phyloP scores from a whole-genome alignment of 2,113 vertebrate genomes.

The Phodopus roborovskii region DNA sequence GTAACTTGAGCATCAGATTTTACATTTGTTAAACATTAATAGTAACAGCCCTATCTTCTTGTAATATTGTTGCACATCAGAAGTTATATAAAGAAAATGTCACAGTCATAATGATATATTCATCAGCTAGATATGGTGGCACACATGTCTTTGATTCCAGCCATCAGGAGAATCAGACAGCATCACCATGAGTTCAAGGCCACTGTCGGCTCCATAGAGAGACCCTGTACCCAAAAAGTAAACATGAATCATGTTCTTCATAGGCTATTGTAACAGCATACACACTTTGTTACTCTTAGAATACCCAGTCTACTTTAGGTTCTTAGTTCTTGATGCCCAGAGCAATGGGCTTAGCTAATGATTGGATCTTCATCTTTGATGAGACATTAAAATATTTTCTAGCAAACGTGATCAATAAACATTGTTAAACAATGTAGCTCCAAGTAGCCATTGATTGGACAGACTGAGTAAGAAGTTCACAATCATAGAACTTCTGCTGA shows the following conservation, averaged over 20 bases:
- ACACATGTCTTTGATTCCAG: neutral
- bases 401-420: slow-evolving; percentile 15
- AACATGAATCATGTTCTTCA: neutral
- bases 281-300: neutral
- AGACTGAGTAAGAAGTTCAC: neutral
- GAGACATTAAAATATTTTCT: neutral
- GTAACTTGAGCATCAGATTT: neutral
- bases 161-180: neutral
- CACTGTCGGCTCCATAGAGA: neutral
- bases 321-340: neutral
- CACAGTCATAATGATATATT: neutral
- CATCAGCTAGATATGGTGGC: neutral
- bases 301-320: neutral
- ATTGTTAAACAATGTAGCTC: neutral
- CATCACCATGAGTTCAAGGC: neutral
- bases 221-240: neutral
- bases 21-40: neutral
- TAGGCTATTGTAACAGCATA: neutral
- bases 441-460: slow-evolving; percentile 2
- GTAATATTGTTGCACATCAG: neutral
- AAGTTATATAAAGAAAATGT: neutral
- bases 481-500: neutral
- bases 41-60: neutral
- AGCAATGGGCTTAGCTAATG: neutral
- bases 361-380: neutral